Evolutionary conservation across 2,888 invertebrate species (phyloP), one percentile per base, ranked within the genome.

Genomic region (Hartigia nigra): DNA sequence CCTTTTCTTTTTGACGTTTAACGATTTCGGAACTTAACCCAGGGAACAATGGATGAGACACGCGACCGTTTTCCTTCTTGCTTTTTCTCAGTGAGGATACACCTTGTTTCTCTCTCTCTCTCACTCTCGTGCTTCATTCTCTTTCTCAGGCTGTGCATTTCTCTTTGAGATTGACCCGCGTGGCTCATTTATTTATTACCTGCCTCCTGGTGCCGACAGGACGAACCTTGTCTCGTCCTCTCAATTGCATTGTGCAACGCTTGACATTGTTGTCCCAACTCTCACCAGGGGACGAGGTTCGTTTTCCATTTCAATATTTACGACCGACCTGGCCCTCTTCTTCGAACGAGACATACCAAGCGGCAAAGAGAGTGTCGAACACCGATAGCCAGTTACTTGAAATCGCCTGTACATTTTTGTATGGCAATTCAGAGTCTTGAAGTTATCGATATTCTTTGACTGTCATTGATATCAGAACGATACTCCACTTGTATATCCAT

Each of bases 261-360:
- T 77, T 81, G 81, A 82, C 83, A 82, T 81, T 85, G 83, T 85
- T 85, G 84, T 81, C 83, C 86, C 86, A 88, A 88, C 86, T 87
- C 86, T 86, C 87, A 81, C 83, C 85, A 76, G 84, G 86, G 78
- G 84, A 74, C 74, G 77, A 36, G 77, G 77, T 70, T 31, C 72
- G 72, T 72, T 72, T 72, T 23, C 12, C 55, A 55, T 55, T 55
- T 55, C 23, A 55, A 55, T 55, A 55, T 55, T 55, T 55, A 55
- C 55, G 55, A 55, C 23, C 55, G 23, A 23, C 23, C 23, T 23
- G 55, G 55, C 23, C 55, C 55, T 23, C 55, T 23, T 55, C 55
- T 0, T 55, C 14, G 55, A 55, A 23, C 1, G 23, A 55, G 55
- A 55, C 55, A 23, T 9, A 55, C 55, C 23, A 2, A 55, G 55